Conservation (phyloP, 1,140 invertebrate species). For the Tetragnatha versicolor region DNA sequence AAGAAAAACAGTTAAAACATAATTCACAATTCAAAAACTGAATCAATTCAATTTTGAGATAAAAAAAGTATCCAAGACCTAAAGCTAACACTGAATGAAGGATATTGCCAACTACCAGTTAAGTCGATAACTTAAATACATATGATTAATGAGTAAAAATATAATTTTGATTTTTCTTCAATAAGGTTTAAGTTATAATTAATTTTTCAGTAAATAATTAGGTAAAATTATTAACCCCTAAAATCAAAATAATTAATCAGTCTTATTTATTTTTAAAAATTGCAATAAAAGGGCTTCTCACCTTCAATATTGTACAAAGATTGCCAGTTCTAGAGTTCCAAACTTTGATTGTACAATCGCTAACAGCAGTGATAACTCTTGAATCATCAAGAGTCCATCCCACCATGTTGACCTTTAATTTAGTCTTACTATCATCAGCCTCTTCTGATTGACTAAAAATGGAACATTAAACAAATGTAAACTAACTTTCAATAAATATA, state of each 20-base stretch:
- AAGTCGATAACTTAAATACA: too few relatives aligned
- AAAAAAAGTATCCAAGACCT: not conserved
- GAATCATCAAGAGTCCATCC: slow-evolving; percentile 90
- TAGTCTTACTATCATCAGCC: slow-evolving; percentile 72
- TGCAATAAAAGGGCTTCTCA: slow-evolving; percentile 56
- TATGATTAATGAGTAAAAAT: not conserved
- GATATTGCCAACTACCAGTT: too few relatives aligned
- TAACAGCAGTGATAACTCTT: slow-evolving; percentile 88
- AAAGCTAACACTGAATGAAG: too few relatives aligned
- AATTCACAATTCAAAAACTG: not conserved
- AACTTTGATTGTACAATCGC: slow-evolving; percentile 83
- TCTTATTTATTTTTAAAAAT: not conserved
- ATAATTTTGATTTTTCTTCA: not conserved
- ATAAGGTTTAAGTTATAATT: not conserved
- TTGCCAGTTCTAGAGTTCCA: slow-evolving; percentile 76
- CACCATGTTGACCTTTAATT: slow-evolving; percentile 93
- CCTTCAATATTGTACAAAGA: slow-evolving; percentile 63
- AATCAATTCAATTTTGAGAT: not conserved
- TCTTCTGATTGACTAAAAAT: slow-evolving; percentile 60
- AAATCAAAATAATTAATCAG: not conserved
- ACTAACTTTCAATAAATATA: not conserved
- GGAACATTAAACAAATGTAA: not conserved
- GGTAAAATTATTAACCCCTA: not conserved
- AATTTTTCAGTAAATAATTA: not conserved
- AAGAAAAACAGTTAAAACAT: slow-evolving; percentile 59